Evolutionary conservation across 2,888 invertebrate genomes (phyloP), one percentile per base, ranked within the genome.

Genomic region (Drosophila rubida): DNA sequence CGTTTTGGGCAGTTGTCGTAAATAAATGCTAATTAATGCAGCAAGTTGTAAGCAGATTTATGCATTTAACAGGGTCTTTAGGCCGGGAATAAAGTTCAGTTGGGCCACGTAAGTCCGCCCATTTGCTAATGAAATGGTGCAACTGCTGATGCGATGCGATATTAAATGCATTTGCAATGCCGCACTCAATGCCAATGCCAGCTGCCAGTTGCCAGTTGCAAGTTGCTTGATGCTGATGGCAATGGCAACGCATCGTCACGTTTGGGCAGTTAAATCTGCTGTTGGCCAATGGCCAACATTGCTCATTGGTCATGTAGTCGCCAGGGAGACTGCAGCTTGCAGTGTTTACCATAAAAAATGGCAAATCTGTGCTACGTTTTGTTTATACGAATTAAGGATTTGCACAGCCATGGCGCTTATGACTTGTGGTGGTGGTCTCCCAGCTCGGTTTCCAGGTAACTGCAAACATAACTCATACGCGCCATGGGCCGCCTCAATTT

Each of bases 281-380:
- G 65, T 63, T 62, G 66, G 60, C 66, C 68, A 61, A 62, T 81
- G 87, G 75, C 42, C 82, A 81, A 53, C 19, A 19, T 19, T 63
- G 62, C 75, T 39, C 67, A 37, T 53, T 54, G 44, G 42, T 13
- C 49, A 75, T 61, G 55, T 32, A 32, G 32, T n/a, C 32, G 27
- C 27, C 27, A 27, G n/a, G 32, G 5, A 11, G 32, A 4, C 11
- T 35, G 32, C n/a, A n/a, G 32, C n/a, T 11, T 32, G n/a, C n/a
- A 13, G 54, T 85, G 77, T 87, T 81, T 81, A 81, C 88, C 88
- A 81, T 88, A 82, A 81, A 88, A 86, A 81, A 81, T 81, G 88
- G 87, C 69, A 86, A 88, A 81, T 86, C 86, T 86, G 87, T 72
- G 81, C 77, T 88, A 81, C 81, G 81, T 65, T 42, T 27, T 51